Percentiles rank a stretch among this genome's conserved stretches.
Evolutionary conservation across 2,888 invertebrate genomes (phyloP).

Genomic region (Osmoderma eremita): DNA sequence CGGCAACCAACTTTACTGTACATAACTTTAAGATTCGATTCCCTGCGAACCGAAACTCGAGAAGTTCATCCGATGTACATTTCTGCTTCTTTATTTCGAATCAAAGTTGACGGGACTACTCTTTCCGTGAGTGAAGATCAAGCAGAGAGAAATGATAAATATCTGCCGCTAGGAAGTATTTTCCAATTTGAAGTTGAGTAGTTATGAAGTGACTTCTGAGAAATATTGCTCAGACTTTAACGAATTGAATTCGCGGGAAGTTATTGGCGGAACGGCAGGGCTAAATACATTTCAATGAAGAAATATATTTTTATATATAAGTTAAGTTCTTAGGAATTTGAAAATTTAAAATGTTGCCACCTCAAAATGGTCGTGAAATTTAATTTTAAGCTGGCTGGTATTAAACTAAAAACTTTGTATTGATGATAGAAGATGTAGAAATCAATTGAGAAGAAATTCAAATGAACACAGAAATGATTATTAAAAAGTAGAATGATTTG

Average conservation of each 20-base stretch:
- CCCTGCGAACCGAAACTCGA: conserved; percentile 3
- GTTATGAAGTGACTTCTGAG: conserved; percentile 20
- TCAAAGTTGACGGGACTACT: not conserved
- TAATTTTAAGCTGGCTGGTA: no score
- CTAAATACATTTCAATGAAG: not conserved
- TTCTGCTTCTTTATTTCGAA: conserved; percentile 8
- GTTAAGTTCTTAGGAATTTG: no score
- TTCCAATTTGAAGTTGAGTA: conserved; percentile 6
- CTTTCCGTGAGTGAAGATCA: not conserved
- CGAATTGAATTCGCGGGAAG: conserved; percentile 15
- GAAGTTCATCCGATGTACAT: not conserved
- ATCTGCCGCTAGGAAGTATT: conserved; percentile 19
- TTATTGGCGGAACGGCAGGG: not conserved
- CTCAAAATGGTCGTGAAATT: no score
- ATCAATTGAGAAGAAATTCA: no score
- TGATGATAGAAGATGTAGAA: no score
- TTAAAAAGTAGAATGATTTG: no score
- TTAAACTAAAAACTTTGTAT: no score
- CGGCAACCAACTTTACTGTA: not conserved
- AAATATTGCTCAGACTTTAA: conserved; percentile 7
- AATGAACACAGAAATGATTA: no score
- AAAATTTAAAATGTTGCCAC: no score
- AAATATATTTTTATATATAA: not conserved
- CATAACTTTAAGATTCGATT: conserved; percentile 24
- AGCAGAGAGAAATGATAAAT: conserved; percentile 21